Conservation (phyloP, 2,113 vertebrate species). For the Columba livia region DNA sequence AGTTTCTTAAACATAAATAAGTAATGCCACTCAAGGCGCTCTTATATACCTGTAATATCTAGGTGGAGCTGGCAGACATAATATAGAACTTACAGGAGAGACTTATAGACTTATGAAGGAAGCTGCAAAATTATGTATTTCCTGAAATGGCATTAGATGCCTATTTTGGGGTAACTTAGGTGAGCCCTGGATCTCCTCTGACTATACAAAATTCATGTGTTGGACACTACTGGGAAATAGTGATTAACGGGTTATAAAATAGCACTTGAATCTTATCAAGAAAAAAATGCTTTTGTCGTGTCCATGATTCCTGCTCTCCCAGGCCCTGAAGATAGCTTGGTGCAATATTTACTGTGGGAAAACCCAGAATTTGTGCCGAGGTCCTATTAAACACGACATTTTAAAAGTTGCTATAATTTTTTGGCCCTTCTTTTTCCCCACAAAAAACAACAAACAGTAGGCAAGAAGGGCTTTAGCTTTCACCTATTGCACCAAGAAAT, state of each 20-base stretch:
- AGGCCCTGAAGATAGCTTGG: background rate
- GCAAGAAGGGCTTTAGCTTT: background rate
- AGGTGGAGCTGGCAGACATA: background rate
- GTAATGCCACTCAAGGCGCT: background rate
- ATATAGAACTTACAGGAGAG: background rate
- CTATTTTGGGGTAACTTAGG: background rate
- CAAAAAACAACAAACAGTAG: accelerated
- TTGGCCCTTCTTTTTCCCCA: accelerated
- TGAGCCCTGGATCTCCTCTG: background rate
- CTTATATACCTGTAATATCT: background rate
- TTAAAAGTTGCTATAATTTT: accelerated
- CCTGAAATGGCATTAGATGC: background rate
- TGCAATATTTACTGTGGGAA: background rate
- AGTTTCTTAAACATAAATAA: background rate
- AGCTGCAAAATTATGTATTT: background rate
- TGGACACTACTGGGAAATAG: background rate
- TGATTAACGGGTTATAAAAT: background rate
- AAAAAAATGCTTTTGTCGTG: background rate
- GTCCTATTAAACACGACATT: background rate
- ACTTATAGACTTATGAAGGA: background rate
- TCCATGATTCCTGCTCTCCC: background rate
- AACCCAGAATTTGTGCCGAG: background rate
- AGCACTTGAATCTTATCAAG: background rate
- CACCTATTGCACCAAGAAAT: background rate
- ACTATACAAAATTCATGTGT: background rate